Conservation (phyloP, 2,113 vertebrate species). For the Elaphurus davidianus region DNA sequence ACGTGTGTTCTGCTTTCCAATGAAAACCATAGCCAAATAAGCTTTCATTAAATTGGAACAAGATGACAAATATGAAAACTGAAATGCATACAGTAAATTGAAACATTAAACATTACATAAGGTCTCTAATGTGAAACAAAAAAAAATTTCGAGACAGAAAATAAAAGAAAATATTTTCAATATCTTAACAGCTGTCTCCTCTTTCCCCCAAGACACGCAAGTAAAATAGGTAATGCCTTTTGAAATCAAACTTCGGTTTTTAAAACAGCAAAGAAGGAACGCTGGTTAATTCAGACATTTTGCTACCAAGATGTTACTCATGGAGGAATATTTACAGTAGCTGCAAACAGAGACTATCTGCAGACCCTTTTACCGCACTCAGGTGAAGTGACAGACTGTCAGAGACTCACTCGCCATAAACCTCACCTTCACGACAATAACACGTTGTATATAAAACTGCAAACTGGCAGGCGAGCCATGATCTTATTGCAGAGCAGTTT, state of each 20-base stretch:
- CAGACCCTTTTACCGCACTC: neutral
- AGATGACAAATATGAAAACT: constrained; percentile 78
- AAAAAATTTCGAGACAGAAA: constrained; percentile 44
- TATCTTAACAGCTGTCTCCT: constrained; percentile 58
- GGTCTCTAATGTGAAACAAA: constrained; percentile 65
- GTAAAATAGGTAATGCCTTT: constrained; percentile 54
- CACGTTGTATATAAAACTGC: neutral
- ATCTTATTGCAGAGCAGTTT: neutral
- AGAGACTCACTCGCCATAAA: neutral
- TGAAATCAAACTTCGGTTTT: constrained; percentile 39
- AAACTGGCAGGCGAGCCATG: neutral
- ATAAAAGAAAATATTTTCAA: constrained; percentile 72
- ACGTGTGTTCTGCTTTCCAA: constrained; percentile 67
- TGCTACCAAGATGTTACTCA: constrained; percentile 12
- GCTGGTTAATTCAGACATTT: constrained; percentile 35
- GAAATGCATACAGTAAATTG: constrained; percentile 67
- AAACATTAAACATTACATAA: constrained; percentile 74
- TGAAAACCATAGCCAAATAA: constrained; percentile 74
- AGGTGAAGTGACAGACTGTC: constrained; percentile 43
- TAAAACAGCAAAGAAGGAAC: constrained; percentile 49
- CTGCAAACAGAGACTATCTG: neutral
- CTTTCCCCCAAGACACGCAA: constrained; percentile 33
- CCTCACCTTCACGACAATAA: constrained; percentile 9
- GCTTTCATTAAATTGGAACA: constrained; percentile 81
- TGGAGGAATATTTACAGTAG: neutral